Percentiles rank a stretch among this genome's conserved stretches.
These are phyloP conservation scores for Prorops nasuta DNA, from an alignment of 1,140 invertebrate genomes.

Conservation along the genomic window DNA sequence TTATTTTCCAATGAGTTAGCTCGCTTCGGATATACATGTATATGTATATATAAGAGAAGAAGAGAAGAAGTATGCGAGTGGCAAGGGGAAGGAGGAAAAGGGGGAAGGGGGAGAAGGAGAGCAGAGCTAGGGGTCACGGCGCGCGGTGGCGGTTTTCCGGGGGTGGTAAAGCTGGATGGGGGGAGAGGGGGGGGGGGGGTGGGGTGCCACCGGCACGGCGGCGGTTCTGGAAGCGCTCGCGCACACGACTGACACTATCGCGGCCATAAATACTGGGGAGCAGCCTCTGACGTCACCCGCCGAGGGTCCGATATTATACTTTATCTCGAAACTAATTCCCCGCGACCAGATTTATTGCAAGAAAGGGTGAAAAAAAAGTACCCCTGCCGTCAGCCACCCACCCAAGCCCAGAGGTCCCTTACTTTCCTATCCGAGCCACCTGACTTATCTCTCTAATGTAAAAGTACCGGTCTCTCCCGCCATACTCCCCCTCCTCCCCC, in stretches of 20 bases:
- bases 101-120: not conserved
- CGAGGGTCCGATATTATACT: constrained; percentile 49
- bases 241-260: constrained; percentile 47
- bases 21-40: no score
- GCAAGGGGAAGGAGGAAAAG: not conserved
- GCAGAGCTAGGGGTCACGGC: not conserved
- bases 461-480: constrained; percentile 20
- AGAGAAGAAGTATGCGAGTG: not conserved
- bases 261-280: constrained; percentile 44
- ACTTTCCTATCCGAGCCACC: constrained; percentile 7
- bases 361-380: not conserved
- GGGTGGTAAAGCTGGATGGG: not conserved
- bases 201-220: not conserved
- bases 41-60: no score
- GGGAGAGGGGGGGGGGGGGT: constrained; percentile 4
- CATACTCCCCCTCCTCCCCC: not conserved
- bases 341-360: constrained; percentile 49
- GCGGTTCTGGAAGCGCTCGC: constrained; percentile 12
- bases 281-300: constrained; percentile 47
- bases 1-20: constrained; percentile 49
- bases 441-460: constrained; percentile 39
- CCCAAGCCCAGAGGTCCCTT: not conserved
- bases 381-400: not conserved
- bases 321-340: constrained; percentile 51
- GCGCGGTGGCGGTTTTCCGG: constrained; percentile 29